A percentile compares a stretch with the other conserved stretches of the same genome.
Evolutionary conservation across 2,888 invertebrate genomes (phyloP).

Genomic region (Aspidiotus destructor): DNA sequence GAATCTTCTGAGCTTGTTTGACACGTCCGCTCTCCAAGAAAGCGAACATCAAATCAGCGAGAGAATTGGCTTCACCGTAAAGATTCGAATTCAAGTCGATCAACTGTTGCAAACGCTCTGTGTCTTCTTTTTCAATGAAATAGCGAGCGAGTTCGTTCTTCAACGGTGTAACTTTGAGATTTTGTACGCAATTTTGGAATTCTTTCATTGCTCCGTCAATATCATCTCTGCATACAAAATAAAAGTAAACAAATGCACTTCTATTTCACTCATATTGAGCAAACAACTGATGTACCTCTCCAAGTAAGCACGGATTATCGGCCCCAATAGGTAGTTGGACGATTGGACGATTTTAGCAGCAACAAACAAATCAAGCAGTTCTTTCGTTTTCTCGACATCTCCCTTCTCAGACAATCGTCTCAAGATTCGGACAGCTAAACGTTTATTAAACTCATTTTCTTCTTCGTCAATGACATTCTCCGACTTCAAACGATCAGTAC

Average conservation of each 20-base stretch:
- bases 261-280: no score
- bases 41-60: slow-evolving; percentile 71
- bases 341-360: slow-evolving; percentile 51
- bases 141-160: slow-evolving; percentile 63
- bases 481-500: neutral
- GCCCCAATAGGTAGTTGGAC: slow-evolving; percentile 60
- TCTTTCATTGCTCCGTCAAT: slow-evolving; percentile 56
- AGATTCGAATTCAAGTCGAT: slow-evolving; percentile 68
- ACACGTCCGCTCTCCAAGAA: slow-evolving; percentile 55
- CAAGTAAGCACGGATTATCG: slow-evolving; percentile 62
- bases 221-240: slow-evolving; percentile 49
- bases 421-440: slow-evolving; percentile 43
- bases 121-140: slow-evolving; percentile 65
- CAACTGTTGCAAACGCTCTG: slow-evolving; percentile 65
- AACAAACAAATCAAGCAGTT: slow-evolving; percentile 53
- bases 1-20: slow-evolving; percentile 65
- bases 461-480: slow-evolving; percentile 39
- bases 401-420: slow-evolving; percentile 60
- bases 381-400: slow-evolving; percentile 50
- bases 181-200: slow-evolving; percentile 59
- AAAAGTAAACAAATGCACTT: no score
- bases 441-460: slow-evolving; percentile 41
- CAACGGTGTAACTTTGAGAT: slow-evolving; percentile 62
- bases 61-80: slow-evolving; percentile 72
- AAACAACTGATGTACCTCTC: slow-evolving; percentile 40